Base-by-base conservation (phyloP, 2,797 vertebrate genomes). In the Tinamus major region DNA sequence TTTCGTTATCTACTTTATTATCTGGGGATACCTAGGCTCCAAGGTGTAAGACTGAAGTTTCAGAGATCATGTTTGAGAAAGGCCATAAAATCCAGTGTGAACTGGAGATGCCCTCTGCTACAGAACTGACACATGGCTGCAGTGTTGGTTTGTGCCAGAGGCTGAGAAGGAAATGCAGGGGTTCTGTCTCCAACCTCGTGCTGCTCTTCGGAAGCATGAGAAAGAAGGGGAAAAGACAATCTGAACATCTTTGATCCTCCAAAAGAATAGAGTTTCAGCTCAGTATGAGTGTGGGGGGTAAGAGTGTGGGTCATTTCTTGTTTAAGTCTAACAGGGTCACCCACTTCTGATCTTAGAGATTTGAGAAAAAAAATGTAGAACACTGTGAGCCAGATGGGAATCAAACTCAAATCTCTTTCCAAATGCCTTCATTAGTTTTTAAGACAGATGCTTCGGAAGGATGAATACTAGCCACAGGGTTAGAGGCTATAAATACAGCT, bases 401-500 rank as follows among this genome's bases (percentile, higher is more conserved):
- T 48, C 63, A 86, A 75, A 87, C 79, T 68, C 27, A 78, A 81
- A 93, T 62, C 31, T 59, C 55, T 61, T 78, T 80, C 85, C 78
- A 53, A 86, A 69, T 33, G 63, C 63, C 78, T 86, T 78, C 48
- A 24, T 27, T 61, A 24, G 35, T 79, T 85, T 89, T 49, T 71
- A 65, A 79, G 71, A 27, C 8, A 56, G 61, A 56, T 51, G 24
- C 74, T 86, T 80, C 41, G 23, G 55, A 39, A 67, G 75, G 39
- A 71, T 46, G 35, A 78, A 67, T 39, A 39, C 39, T 44, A 70
- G 33, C 67, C 44, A 14, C 31, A 55, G 69, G 88, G 85, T 87
- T 56, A 82, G 70, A 59, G 87, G 85, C 49, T 89, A 87, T 76
- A 89, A 94, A 95, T 89, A 92, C 63, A 58, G 35, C 0, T 16